Evolutionary conservation across 2,113 vertebrate genomes (phyloP).

Genomic region (Elaphurus davidianus): DNA sequence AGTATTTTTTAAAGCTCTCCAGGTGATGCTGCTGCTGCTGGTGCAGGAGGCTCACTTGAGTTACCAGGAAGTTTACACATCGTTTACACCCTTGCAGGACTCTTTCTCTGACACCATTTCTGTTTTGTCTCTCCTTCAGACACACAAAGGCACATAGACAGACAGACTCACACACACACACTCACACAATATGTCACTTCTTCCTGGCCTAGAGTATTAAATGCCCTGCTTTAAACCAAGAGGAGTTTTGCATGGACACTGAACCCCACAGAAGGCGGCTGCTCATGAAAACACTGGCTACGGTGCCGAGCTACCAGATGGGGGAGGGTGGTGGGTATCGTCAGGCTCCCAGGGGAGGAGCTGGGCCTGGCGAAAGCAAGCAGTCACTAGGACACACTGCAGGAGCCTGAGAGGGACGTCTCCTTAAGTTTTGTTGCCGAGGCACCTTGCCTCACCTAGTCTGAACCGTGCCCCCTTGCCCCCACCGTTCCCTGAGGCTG

Average conservation of each 20-base stretch:
- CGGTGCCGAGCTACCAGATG: neutral
- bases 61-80: neutral
- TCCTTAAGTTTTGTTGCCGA: neutral
- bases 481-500: neutral
- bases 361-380: neutral
- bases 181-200: neutral
- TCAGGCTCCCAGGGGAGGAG: neutral
- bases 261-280: neutral
- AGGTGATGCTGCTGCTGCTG: neutral
- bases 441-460: neutral
- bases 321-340: neutral
- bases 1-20: neutral
- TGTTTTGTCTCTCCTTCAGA: neutral
- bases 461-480: neutral
- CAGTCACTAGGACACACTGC: neutral
- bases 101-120: neutral
- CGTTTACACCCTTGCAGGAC: accelerated
- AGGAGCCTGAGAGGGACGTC: neutral
- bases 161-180: no score
- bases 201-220: neutral
- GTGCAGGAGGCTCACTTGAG: neutral
- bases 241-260: neutral
- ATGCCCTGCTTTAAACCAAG: neutral
- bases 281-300: neutral
- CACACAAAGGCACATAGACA: neutral